These are phyloP conservation scores for Stigmatopora nigra DNA, from an alignment of 2,113 vertebrate species.

Conservation along the genomic window DNA sequence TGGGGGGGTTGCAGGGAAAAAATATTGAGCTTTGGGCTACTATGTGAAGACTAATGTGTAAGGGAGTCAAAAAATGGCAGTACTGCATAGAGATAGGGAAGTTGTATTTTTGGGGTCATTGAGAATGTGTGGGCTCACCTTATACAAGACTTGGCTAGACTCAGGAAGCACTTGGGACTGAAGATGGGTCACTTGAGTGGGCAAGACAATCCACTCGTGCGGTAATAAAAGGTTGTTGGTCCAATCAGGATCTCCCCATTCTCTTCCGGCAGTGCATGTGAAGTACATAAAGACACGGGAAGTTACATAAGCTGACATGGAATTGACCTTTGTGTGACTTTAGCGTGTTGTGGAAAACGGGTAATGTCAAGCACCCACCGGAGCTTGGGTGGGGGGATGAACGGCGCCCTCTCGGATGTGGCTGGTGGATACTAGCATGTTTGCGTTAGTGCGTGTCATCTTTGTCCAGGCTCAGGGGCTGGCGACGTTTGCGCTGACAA, in stretches of 20 bases:
- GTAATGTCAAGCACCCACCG: conserved; percentile 9
- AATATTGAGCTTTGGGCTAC: too few relatives aligned
- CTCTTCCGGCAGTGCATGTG: conserved; percentile 46
- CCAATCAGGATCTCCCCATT: conserved; percentile 23
- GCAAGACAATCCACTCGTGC: too few relatives aligned
- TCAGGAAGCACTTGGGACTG: not conserved
- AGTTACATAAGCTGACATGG: conserved; percentile 48
- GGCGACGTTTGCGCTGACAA: conserved; percentile 47
- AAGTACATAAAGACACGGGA: conserved; percentile 28
- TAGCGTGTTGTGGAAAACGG: conserved; percentile 21
- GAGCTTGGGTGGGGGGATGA: conserved; percentile 1
- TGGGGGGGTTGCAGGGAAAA: too few relatives aligned
- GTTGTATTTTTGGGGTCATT: not conserved
- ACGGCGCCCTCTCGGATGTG: not conserved
- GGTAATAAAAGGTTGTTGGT: not conserved
- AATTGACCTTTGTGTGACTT: conserved; percentile 47
- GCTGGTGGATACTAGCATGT: not conserved
- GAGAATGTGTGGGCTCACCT: not conserved
- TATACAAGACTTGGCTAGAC: too few relatives aligned
- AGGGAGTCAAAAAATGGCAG: too few relatives aligned
- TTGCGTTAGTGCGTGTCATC: conserved; percentile 24
- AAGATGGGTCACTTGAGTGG: not conserved
- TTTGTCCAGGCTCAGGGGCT: conserved; percentile 21
- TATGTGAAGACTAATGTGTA: too few relatives aligned
- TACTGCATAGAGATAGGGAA: not conserved